Evolutionary conservation across 2,113 vertebrate genomes (phyloP).

Genomic region (Sapayoa aenigma): DNA sequence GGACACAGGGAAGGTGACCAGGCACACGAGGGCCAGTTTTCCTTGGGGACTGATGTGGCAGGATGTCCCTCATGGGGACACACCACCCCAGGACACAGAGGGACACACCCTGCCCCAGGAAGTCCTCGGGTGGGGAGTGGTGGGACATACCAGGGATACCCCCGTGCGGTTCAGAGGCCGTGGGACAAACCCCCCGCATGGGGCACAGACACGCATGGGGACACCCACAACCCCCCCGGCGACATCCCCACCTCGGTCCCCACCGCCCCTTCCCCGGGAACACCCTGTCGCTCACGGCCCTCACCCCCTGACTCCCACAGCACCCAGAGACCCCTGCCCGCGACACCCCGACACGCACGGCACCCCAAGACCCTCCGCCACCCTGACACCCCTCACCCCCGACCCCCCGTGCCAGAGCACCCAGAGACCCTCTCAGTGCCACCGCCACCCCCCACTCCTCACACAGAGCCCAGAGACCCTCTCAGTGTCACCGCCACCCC

Average conservation of each 20-base stretch:
- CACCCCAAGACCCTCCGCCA: too few relatives aligned
- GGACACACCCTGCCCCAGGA: accelerated
- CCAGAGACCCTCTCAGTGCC: too few relatives aligned
- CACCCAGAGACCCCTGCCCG: too few relatives aligned
- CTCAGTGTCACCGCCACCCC: too few relatives aligned
- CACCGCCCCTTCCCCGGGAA: too few relatives aligned
- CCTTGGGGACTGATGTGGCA: background rate
- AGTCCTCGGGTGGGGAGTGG: accelerated
- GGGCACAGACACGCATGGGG: background rate
- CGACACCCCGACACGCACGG: background rate
- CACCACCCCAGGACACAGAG: accelerated
- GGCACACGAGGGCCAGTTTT: too few relatives aligned
- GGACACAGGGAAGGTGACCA: accelerated
- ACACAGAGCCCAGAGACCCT: background rate
- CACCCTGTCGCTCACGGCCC: accelerated
- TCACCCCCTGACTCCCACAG: too few relatives aligned
- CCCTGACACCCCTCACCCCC: too few relatives aligned
- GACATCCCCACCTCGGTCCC: accelerated
- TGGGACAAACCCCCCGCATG: accelerated
- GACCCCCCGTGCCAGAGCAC: background rate
- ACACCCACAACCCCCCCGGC: too few relatives aligned
- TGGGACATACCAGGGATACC: accelerated
- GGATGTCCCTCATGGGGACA: accelerated
- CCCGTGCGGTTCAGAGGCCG: accelerated
- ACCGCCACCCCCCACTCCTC: background rate